These are phyloP conservation scores for Urocitellus parryii DNA, from an alignment of 2,113 vertebrate species.

Conservation along the genomic window DNA sequence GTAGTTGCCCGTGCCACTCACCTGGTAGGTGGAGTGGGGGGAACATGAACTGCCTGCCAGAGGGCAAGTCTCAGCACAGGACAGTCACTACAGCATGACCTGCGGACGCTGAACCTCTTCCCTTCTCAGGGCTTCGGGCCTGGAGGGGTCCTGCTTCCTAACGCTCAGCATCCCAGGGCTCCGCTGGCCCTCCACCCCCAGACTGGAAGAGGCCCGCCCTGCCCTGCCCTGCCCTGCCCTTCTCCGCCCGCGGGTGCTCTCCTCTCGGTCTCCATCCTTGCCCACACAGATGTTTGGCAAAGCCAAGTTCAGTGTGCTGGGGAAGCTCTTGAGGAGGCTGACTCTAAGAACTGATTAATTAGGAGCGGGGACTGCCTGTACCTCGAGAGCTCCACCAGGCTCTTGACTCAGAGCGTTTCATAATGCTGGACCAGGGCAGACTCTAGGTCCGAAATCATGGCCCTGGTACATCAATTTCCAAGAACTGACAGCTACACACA, in stretches of 20 bases:
- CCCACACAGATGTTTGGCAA: background rate
- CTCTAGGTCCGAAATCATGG: background rate
- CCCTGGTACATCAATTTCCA: background rate
- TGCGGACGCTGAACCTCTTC: background rate
- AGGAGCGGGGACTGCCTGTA: background rate
- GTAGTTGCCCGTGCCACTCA: background rate
- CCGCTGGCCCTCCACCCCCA: background rate
- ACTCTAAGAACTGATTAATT: background rate
- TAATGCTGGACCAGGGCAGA: background rate
- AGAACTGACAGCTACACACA: background rate
- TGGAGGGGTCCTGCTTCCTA: background rate
- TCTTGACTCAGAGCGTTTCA: background rate
- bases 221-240: background rate
- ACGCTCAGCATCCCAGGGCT: background rate
- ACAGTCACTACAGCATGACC: too few relatives aligned
- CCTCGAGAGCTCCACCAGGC: background rate
- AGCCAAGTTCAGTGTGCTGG: background rate
- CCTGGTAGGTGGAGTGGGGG: background rate
- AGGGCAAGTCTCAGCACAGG: accelerated
- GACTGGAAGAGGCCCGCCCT: background rate
- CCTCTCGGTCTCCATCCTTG: background rate
- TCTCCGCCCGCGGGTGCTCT: background rate
- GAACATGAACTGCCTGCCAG: background rate
- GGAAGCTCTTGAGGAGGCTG: background rate
- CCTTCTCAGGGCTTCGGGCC: background rate